Conservation (phyloP, 2,888 invertebrate genomes). For the Athripsodes cinereus region DNA sequence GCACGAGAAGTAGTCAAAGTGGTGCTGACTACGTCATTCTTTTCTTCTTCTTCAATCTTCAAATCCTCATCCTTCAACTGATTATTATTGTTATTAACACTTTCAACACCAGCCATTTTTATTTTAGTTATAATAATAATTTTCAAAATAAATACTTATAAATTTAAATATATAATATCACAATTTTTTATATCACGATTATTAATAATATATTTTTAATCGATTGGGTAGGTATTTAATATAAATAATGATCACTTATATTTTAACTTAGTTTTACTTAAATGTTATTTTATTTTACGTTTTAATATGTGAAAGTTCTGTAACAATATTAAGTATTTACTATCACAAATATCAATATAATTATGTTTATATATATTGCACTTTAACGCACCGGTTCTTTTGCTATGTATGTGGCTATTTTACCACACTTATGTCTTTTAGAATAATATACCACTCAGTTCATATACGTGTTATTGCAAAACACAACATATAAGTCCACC, state of each 20-base stretch:
- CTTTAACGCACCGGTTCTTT: not conserved
- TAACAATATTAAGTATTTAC: not conserved
- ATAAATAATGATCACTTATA: no score
- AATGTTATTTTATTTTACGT: not conserved
- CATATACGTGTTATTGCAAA: not conserved
- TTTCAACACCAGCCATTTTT: not conserved
- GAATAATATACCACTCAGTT: not conserved
- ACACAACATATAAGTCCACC: not conserved
- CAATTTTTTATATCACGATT: not conserved
- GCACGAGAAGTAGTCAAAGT: constrained; percentile 22
- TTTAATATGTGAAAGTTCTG: not conserved
- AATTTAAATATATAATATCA: not conserved
- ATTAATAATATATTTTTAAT: no score
- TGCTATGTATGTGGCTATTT: not conserved
- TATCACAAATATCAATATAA: not conserved
- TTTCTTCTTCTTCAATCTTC: constrained; percentile 17
- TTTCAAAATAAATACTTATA: not conserved
- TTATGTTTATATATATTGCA: not conserved
- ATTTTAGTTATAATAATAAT: not conserved
- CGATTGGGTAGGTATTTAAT: no score
- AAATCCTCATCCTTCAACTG: constrained; percentile 9
- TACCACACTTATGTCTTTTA: not conserved
- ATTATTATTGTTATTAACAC: not conserved
- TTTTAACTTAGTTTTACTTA: no score
- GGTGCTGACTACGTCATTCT: constrained; percentile 17